Base-by-base conservation (phyloP, 2,113 vertebrate genomes). In the Muscicapa adusta region DNA sequence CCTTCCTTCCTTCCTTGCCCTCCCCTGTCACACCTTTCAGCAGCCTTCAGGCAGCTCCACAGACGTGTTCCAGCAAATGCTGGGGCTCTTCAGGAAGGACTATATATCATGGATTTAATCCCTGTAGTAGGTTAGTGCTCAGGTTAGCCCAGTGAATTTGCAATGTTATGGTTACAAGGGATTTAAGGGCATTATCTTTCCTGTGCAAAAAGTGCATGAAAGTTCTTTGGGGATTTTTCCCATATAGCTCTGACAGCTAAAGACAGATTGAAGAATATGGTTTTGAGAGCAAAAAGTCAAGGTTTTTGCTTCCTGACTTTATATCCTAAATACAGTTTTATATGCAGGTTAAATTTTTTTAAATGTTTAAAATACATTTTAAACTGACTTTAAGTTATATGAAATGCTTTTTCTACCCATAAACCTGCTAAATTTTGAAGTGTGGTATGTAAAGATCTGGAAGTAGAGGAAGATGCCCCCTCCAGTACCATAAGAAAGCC, bases 171-270 rank as follows among this genome's bases (percentile, higher is more conserved):
- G 82, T 94, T 96, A 75, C 82, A 70, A 92, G 89, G 89, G 89
- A 91, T 96, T 96, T 92, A 78, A 92, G 75, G 81, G 75, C 78
- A 80, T 96, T 96, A 96, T 93, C 93, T 68, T 91, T 96, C 82
- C 92, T 94, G 81, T 86, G 78, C 73, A 84, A 95, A 78, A 66
- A 86, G 28, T 25, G 31, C 58, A 70, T 72, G 81, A 29, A 95
- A 84, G 67, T 91, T 95, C 60, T 93, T 85, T 9, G 28, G 89
- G 72, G 66, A 71, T 82, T 96, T 77, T 94, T 93, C 62, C 67
- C 24, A 17, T 84, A 14, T 26, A 76, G 22, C 1, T 3, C 58
- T 94, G 91, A 54, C 68, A 95, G 73, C 63, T 89, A 54, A 89
- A 76, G 62, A 61, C 62, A 60, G 60, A 87, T 85, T 73, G 58